Evolutionary conservation across 2,113 vertebrate species (phyloP), one percentile per base, ranked within the genome.

Genomic region (Bombycilla garrulus): DNA sequence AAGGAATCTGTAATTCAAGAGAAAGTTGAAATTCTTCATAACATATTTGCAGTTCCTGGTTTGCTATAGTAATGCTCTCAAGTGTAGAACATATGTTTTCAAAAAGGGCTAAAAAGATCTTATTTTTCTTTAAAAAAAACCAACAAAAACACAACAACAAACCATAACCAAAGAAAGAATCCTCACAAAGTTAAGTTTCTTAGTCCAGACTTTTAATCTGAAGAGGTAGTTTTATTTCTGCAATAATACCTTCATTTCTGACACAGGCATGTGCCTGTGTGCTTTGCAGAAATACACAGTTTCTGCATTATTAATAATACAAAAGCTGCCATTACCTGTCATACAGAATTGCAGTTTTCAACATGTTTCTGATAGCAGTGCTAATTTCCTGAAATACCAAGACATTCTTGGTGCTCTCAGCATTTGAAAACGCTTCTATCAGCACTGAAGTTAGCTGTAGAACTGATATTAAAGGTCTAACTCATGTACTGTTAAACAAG

Each of bases 151-250:
- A 1, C 38, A 38, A 12, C 38, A 38, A 38, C 38, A 53, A 12
- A n/a, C 0, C 6, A 4, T 9, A n/a, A 15, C 3, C 45, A 56
- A n/a, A 2, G 2, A 48, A 64, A n/a, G 26, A 35, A 28, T 2
- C 12, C 17, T 81, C 38, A 24, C 8, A 62, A 67, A 79, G 67
- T 60, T 38, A 42, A 74, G 14, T 71, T 91, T 95, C n/a, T 82
- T 64, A 51, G 11, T 60, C 36, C 14, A 38, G n/a, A 69, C 5
- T n/a, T 76, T 14, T 47, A 77, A 72, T 60, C 25, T 40, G 36
- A 88, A 69, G 48, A 80, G 5, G 6, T 3, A 69, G 8, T 69
- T 83, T 77, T 86, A n/a, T 69, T 60, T 88, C 48, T 91, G 8
- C 53, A 77, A 6, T 38, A 67, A 54, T 6, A 81, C 12, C 7